Evolutionary conservation across 2,888 invertebrate genomes (phyloP).

Genomic region (Limnephilus auricula): DNA sequence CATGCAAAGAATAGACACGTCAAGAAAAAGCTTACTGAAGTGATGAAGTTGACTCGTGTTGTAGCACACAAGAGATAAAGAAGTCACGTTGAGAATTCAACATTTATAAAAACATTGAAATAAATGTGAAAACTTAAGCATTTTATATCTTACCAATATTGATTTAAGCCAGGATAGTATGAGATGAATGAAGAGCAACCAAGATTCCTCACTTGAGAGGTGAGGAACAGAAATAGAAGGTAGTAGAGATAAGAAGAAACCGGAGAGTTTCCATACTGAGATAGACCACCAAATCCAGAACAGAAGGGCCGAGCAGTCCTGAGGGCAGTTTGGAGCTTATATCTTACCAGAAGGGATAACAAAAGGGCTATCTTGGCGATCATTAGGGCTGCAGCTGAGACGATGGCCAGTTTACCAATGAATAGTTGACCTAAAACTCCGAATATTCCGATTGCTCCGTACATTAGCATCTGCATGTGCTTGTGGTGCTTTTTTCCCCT

Average conservation of each 20-base stretch:
- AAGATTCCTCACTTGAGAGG: slow-evolving; percentile 3
- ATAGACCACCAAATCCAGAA: background rate
- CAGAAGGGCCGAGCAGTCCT: background rate
- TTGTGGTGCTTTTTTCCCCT: slow-evolving; percentile 71
- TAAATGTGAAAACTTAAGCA: background rate
- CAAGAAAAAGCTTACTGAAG: background rate
- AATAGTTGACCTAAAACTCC: slow-evolving; percentile 82
- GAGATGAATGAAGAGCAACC: slow-evolving; percentile 11
- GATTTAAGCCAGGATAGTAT: background rate
- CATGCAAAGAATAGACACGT: background rate
- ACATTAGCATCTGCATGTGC: slow-evolving; percentile 55
- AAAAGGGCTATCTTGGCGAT: slow-evolving; percentile 82
- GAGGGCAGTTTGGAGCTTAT: background rate
- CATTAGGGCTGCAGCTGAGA: slow-evolving; percentile 82
- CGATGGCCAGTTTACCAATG: slow-evolving; percentile 82
- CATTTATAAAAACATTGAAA: background rate
- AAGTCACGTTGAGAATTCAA: background rate
- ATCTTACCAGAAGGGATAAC: slow-evolving; percentile 77
- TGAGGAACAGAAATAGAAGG: slow-evolving; percentile 43
- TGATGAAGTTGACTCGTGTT: background rate
- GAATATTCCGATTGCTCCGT: slow-evolving; percentile 76
- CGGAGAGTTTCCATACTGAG: slow-evolving; percentile 5
- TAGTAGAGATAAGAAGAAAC: background rate
- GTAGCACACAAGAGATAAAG: background rate
- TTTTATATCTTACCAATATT: slow-evolving; percentile 27